Evolutionary conservation across 2,113 vertebrate genomes (phyloP).

Genomic region (Panurus biarmicus): DNA sequence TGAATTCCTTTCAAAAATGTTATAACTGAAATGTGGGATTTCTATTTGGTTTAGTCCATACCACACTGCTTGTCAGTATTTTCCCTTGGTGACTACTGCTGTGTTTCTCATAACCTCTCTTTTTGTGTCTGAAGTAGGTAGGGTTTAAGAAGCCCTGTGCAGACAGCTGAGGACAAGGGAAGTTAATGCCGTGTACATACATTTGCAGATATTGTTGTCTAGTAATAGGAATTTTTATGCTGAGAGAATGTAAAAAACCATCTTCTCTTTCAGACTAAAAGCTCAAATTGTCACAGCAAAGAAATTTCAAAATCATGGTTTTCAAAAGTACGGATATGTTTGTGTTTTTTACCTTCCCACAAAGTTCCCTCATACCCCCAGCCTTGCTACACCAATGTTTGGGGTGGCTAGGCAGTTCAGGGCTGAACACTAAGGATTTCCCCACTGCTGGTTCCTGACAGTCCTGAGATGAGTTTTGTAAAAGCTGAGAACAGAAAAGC

Average conservation of each 20-base stretch:
- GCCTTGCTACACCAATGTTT: background rate
- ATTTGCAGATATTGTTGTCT: background rate
- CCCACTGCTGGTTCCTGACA: background rate
- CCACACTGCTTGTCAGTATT: background rate
- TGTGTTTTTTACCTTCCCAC: background rate
- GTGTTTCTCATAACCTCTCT: background rate
- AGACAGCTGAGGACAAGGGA: background rate
- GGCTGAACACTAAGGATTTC: background rate
- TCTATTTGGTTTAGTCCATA: background rate
- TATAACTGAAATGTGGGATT: background rate
- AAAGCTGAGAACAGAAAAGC: background rate
- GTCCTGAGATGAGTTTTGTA: background rate
- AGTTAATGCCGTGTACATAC: background rate
- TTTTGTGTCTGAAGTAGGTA: background rate
- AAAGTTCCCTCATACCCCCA: background rate
- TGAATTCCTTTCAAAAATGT: background rate
- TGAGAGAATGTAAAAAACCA: background rate
- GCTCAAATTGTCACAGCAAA: background rate
- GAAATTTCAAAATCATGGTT: background rate
- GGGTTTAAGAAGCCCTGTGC: background rate
- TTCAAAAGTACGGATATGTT: background rate
- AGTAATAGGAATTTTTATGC: background rate
- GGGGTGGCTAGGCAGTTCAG: background rate
- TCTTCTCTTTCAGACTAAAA: background rate
- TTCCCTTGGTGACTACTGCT: background rate